Evolutionary conservation across 2,888 invertebrate species (phyloP).

Genomic region (Drosophila mimica): DNA sequence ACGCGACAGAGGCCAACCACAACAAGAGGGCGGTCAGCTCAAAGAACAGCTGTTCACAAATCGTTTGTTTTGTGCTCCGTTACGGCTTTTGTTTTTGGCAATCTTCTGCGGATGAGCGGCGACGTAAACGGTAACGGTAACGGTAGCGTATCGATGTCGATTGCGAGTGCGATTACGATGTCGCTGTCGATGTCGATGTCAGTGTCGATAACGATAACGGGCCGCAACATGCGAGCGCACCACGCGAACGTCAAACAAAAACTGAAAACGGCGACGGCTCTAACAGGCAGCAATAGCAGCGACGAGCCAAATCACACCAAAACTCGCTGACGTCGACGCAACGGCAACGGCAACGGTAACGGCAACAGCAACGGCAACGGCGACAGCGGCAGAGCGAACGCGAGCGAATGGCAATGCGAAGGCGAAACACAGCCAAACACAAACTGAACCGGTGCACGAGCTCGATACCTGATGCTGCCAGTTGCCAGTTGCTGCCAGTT

Average conservation of each 20-base stretch:
- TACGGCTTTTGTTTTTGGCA: constrained; percentile 37
- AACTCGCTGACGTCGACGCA: constrained; percentile 41
- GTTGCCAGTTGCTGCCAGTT: constrained; percentile 19
- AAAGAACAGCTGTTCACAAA: constrained; percentile 42
- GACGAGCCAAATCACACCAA: constrained; percentile 39
- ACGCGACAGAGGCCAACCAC: constrained; percentile 33
- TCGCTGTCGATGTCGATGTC: constrained; percentile 27
- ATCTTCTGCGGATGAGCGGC: constrained; percentile 29
- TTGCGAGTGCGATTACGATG: constrained; percentile 39
- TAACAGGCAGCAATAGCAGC: constrained; percentile 49
- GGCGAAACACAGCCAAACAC: constrained; percentile 59
- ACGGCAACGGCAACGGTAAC: constrained; percentile 1
- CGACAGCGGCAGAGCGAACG: constrained; percentile 44
- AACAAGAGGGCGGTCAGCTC: neutral
- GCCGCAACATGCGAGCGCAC: constrained; percentile 64
- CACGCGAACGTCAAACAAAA: constrained; percentile 77
- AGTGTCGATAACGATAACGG: constrained; percentile 54
- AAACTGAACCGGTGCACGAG: constrained; percentile 56
- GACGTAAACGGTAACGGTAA: constrained; percentile 28
- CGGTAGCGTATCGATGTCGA: constrained; percentile 48
- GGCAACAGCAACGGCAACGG: constrained; percentile 12
- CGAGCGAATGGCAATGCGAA: constrained; percentile 63
- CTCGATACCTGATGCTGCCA: constrained; percentile 56
- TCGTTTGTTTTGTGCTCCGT: constrained; percentile 19
- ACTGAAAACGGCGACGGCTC: constrained; percentile 66